Evolutionary conservation across 2,888 invertebrate genomes (phyloP).

Genomic region (Branchellion lobata): DNA sequence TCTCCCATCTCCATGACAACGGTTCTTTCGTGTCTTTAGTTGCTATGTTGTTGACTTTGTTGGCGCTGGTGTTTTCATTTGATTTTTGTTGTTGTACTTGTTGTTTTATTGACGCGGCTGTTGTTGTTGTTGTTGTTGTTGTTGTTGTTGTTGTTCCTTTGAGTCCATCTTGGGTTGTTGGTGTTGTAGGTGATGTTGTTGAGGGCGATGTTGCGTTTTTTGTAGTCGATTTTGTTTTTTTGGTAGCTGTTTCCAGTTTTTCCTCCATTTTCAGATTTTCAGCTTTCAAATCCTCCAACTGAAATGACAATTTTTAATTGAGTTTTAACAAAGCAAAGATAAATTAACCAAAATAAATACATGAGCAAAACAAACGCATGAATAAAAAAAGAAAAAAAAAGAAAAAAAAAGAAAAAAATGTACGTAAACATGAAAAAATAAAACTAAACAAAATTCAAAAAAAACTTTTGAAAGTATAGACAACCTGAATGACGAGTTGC

Average conservation of each 20-base stretch:
- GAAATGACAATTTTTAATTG: neutral
- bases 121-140: neutral
- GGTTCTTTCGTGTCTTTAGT: slow-evolving; percentile 42
- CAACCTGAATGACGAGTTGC: slow-evolving; percentile 48
- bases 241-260: too few species aligned
- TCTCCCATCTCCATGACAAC: slow-evolving; percentile 53
- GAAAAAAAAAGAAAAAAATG: neutral
- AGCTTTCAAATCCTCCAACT: neutral
- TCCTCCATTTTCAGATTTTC: neutral
- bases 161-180: too few species aligned
- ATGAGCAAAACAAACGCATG: neutral
- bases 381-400: too few species aligned
- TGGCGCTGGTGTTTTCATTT: neutral
- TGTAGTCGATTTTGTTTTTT: too few species aligned
- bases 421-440: neutral
- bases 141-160: too few species aligned
- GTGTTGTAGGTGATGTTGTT: neutral
- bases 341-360: neutral
- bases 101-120: neutral
- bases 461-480: neutral
- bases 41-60: neutral
- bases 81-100: neutral
- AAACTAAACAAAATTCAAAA: neutral
- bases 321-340: neutral
- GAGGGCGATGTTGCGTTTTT: too few species aligned